Conservation (phyloP, 2,113 vertebrate genomes). For the Natator depressus region DNA sequence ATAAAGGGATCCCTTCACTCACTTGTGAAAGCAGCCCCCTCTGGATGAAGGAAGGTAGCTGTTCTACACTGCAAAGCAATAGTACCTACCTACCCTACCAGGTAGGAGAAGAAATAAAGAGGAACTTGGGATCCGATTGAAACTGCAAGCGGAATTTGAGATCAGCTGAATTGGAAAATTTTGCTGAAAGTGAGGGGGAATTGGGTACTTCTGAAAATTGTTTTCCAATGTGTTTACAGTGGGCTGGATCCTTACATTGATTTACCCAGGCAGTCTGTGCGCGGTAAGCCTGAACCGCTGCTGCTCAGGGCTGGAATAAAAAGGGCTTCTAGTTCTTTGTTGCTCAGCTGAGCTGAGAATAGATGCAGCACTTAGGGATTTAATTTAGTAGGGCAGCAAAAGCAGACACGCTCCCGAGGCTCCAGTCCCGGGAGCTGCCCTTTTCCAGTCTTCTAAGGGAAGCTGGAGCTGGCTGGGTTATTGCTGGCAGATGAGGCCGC, state of each 20-base stretch:
- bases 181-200: not conserved
- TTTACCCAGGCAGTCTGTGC: not conserved
- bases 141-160: not conserved
- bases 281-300: not conserved
- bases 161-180: not conserved
- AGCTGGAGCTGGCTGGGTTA: not conserved
- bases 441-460: not conserved
- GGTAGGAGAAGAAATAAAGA: not conserved
- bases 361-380: not conserved
- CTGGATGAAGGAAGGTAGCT: too few relatives aligned
- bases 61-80: too few relatives aligned
- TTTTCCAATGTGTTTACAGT: not conserved
- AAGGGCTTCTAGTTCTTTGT: not conserved
- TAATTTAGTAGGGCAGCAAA: not conserved
- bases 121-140: not conserved
- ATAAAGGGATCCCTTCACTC: too few relatives aligned
- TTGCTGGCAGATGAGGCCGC: not conserved
- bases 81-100: too few relatives aligned
- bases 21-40: too few relatives aligned
- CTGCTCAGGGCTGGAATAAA: not conserved
- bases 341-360: not conserved
- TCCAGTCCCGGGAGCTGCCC: not conserved
- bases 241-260: not conserved
- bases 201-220: accelerated
- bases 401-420: not conserved